These are phyloP conservation scores for Halcyon badia DNA, from an alignment of 2,797 vertebrate genomes.

Conservation along the genomic window DNA sequence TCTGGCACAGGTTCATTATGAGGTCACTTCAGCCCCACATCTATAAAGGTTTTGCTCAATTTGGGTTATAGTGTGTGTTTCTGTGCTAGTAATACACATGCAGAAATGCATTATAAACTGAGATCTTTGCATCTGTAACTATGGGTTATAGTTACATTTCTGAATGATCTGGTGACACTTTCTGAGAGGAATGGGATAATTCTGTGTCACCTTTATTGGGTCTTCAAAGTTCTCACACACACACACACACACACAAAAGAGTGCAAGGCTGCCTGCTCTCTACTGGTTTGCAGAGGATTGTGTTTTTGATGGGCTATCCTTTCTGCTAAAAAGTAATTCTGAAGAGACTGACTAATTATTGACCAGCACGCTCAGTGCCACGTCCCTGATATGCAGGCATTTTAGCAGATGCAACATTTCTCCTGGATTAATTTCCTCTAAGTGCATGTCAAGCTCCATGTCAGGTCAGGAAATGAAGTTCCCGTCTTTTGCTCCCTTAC, in stretches of 20 bases:
- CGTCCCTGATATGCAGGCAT: fast-evolving
- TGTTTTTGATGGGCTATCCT: not conserved
- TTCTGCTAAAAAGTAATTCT: not conserved
- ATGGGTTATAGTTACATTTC: not conserved
- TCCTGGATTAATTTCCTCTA: not conserved
- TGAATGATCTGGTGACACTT: not conserved
- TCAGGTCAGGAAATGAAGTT: not conserved
- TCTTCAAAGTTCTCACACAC: not conserved
- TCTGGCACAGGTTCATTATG: not conserved
- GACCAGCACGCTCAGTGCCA: not conserved
- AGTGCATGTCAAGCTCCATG: not conserved
- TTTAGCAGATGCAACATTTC: not conserved
- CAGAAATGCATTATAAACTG: not conserved
- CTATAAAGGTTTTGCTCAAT: not conserved
- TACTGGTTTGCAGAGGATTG: not conserved
- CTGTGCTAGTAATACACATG: not conserved
- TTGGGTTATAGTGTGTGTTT: not conserved
- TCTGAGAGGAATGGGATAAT: not conserved
- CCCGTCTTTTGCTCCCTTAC: not conserved
- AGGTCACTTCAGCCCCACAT: not conserved
- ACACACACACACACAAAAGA: no score
- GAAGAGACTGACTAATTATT: not conserved
- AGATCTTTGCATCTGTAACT: not conserved
- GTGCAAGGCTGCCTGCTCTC: not conserved
- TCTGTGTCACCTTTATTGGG: not conserved